A percentile compares a stretch with the other conserved stretches of the same genome.
Conservation (phyloP, 2,888 invertebrate species). For the Diplazon laetatorius region DNA sequence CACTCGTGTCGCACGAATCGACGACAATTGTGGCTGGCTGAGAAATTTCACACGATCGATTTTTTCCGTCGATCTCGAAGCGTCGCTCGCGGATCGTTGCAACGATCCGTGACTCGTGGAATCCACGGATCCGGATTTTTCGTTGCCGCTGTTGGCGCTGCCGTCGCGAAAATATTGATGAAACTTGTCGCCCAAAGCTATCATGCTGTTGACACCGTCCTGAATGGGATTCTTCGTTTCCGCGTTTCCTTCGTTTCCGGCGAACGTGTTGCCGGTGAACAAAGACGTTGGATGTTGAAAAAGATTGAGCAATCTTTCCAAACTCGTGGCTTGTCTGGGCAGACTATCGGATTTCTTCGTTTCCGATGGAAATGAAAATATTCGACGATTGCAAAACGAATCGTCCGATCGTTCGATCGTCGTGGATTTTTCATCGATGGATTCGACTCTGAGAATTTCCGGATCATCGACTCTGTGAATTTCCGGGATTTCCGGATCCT, state of each 20-base stretch:
- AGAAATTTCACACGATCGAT: slow-evolving; percentile 68
- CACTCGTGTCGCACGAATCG: slow-evolving; percentile 59
- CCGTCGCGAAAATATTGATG: slow-evolving; percentile 75
- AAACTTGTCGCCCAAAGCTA: slow-evolving; percentile 74
- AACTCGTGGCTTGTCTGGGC: slow-evolving; percentile 83
- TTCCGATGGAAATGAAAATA: slow-evolving; percentile 20
- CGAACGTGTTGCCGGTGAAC: slow-evolving; percentile 83
- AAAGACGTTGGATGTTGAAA: slow-evolving; percentile 87
- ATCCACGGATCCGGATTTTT: slow-evolving; percentile 41
- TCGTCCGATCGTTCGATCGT: slow-evolving; percentile 33
- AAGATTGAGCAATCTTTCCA: slow-evolving; percentile 87
- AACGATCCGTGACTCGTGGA: slow-evolving; percentile 51
- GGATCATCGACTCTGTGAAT: slow-evolving; percentile 9
- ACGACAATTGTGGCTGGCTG: slow-evolving; percentile 73
- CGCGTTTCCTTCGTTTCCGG: slow-evolving; percentile 64
- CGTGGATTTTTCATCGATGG: slow-evolving; percentile 41
- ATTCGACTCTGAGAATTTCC: no score
- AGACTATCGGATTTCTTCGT: slow-evolving; percentile 50
- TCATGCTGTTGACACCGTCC: slow-evolving; percentile 71
- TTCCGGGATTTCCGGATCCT: not conserved
- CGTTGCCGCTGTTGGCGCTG: slow-evolving; percentile 53
- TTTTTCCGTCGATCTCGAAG: slow-evolving; percentile 54
- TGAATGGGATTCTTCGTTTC: slow-evolving; percentile 71
- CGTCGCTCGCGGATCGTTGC: slow-evolving; percentile 65
- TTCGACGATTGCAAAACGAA: slow-evolving; percentile 42